Evolutionary conservation across 2,888 invertebrate genomes (phyloP), one percentile per base, ranked within the genome.

Genomic region (Eristalinus aeneus): DNA sequence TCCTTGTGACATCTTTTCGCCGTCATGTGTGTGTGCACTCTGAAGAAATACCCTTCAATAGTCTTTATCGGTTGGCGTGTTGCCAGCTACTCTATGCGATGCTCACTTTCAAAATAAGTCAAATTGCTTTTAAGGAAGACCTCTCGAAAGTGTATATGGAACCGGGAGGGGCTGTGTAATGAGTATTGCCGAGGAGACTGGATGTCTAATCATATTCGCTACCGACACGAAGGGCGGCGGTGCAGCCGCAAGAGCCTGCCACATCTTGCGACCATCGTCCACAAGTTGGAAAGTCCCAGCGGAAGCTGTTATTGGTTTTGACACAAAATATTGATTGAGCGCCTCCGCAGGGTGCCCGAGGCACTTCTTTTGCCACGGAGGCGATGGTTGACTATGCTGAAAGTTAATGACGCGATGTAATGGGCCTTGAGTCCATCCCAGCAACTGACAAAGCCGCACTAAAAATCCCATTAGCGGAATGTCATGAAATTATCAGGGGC

Each of bases 181-280:
- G 67, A 78, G 73, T 53, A 83, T 83, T 31, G 56, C 39, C 58
- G 56, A 68, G 75, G 75, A 76, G 80, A 80, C 84, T 54, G 76
- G 76, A 80, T 76, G 84, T 85, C 84, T 85, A 76, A 85, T 85
- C 71, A 79, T 85, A 80, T 80, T 84, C 63, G 20, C 27, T 46
- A 54, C 31, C 39, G 53, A 32, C 27, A 56, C 22, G 56, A 56
- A 23, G n/a, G 22, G 22, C 56, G 56, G 23, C 22, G 23, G 56
- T 5, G 56, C 46, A 16, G n/a, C n/a, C 46, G 16, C n/a, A 16
- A 46, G 5, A 4, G 46, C 46, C 46, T n/a, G 8, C 22, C 23
- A 11, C 56, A 23, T 56, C 56, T 23, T 23, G 22, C 11, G 22
- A 11, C 6, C 4, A 11, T 12, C 11, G 23, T 6, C 16, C 16